These are phyloP conservation scores for Casuarius casuarius DNA, from an alignment of 2,113 vertebrate species.

Conservation along the genomic window DNA sequence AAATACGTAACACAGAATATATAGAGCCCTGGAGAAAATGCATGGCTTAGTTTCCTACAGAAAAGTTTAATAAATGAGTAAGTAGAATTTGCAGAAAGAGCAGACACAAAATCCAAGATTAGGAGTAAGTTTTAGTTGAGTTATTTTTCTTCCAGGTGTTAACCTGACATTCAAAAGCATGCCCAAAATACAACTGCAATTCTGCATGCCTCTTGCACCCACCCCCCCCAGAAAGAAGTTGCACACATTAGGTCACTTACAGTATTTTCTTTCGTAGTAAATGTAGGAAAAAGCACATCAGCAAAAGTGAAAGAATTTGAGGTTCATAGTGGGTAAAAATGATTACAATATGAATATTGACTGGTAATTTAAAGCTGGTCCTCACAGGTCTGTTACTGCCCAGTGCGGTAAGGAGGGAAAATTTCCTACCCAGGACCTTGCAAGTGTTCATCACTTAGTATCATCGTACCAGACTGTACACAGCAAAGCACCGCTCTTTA, in stretches of 20 bases:
- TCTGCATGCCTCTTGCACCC: neutral
- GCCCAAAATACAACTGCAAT: neutral
- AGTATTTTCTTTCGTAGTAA: neutral
- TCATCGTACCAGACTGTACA: neutral
- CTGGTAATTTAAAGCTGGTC: neutral
- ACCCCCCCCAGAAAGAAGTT: neutral
- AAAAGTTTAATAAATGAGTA: constrained; percentile 16
- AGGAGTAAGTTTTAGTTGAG: neutral
- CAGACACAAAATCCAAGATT: neutral
- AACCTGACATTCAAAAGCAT: neutral
- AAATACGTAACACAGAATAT: neutral
- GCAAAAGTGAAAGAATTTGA: neutral
- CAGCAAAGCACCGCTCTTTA: neutral
- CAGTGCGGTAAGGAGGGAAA: neutral
- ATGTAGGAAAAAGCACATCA: neutral
- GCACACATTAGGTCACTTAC: neutral
- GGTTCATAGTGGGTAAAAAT: neutral
- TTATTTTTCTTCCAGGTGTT: constrained; percentile 22
- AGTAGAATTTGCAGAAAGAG: constrained; percentile 7
- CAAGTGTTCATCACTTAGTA: neutral
- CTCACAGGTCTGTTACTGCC: neutral
- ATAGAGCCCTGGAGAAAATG: neutral
- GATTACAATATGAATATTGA: neutral
- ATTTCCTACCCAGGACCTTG: neutral
- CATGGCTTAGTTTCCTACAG: neutral